A percentile compares a stretch with the other conserved stretches of the same genome.
Evolutionary conservation across 2,113 vertebrate genomes (phyloP).

Genomic region (Hyperoodon ampullatus): DNA sequence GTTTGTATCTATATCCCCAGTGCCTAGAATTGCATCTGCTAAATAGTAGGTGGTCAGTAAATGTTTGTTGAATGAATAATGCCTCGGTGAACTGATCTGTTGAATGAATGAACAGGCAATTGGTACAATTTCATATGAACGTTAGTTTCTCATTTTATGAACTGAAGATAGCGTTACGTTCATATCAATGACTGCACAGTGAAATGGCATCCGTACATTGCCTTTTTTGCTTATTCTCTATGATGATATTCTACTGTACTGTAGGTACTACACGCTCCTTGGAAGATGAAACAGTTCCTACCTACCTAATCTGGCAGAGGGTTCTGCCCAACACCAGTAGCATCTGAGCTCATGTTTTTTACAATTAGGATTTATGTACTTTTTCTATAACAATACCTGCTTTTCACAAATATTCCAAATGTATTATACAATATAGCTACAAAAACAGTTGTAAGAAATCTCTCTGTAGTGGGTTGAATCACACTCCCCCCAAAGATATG

Average conservation of each 20-base stretch:
- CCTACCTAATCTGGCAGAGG: not conserved
- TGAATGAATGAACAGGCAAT: not conserved
- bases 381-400: not conserved
- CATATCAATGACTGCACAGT: fast-evolving
- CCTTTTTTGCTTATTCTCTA: not conserved
- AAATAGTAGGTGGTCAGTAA: not conserved
- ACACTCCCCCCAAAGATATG: not conserved
- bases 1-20: not conserved
- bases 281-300: not conserved
- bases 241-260: not conserved
- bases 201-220: not conserved
- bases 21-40: not conserved
- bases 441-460: not conserved
- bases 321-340: not conserved
- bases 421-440: not conserved
- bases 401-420: not conserved
- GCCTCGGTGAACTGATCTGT: not conserved
- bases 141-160: not conserved
- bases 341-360: not conserved
- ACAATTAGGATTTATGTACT: not conserved
- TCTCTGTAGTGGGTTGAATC: not conserved
- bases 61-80: not conserved
- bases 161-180: not conserved
- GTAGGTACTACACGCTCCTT: not conserved
- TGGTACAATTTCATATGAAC: not conserved